These are phyloP conservation scores for Parnassius glacialis DNA, from an alignment of 2,888 invertebrate genomes.

Conservation along the genomic window DNA sequence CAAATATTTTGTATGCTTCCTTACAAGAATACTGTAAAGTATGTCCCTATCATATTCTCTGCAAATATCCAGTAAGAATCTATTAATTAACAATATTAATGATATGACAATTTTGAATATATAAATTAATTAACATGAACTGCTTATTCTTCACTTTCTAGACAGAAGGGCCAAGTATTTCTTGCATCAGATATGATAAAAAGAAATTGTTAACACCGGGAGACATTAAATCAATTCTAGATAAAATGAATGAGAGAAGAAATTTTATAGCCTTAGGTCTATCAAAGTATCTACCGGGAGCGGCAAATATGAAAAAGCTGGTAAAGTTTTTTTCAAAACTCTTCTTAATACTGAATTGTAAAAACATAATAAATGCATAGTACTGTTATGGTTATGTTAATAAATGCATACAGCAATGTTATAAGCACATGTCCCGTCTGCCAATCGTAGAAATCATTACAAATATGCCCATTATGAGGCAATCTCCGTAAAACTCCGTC, in stretches of 20 bases:
- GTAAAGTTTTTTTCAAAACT: conserved; percentile 41
- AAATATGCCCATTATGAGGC: too few species aligned
- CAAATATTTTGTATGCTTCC: conserved; percentile 36
- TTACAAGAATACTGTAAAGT: conserved; percentile 51
- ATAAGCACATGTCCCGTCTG: too few species aligned
- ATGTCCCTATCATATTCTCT: conserved; percentile 62
- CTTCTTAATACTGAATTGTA: background rate
- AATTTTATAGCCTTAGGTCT: conserved; percentile 60
- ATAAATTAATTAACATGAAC: too few species aligned
- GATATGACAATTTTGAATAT: too few species aligned
- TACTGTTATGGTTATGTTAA: too few species aligned
- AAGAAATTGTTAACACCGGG: conserved; percentile 43
- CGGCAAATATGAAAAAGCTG: conserved; percentile 70
- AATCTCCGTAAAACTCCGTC: too few species aligned
- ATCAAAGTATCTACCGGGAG: conserved; percentile 53
- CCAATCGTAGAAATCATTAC: too few species aligned
- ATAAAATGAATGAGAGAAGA: conserved; percentile 60
- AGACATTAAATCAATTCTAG: conserved; percentile 51
- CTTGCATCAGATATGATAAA: conserved; percentile 53
- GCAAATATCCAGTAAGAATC: conserved; percentile 53
- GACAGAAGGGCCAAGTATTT: conserved; percentile 50
- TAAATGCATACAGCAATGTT: too few species aligned
- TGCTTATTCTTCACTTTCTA: conserved; percentile 30
- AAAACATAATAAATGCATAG: too few species aligned
- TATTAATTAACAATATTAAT: too few species aligned